phyloP scores from a whole-genome alignment of 2,888 invertebrate species.

The Linyphia triangularis region DNA sequence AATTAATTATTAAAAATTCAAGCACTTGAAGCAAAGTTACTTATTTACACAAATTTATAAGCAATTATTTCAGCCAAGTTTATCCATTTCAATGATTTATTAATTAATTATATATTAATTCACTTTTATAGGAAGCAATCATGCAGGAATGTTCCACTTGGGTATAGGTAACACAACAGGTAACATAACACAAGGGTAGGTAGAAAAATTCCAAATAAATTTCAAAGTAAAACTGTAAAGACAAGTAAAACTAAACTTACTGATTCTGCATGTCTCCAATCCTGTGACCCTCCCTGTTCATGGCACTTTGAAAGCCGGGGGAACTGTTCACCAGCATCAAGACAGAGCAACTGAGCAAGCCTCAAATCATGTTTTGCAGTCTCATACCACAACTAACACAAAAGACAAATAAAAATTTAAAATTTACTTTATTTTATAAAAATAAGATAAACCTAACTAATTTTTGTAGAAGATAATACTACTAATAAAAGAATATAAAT shows the following conservation, averaged over 20 bases:
- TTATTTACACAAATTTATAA: no score
- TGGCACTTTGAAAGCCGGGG: conserved; percentile 94
- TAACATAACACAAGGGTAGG: no score
- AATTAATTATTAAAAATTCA: no score
- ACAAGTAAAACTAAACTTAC: conserved; percentile 80
- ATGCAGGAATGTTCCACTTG: no score
- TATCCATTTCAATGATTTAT: no score
- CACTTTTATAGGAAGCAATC: no score
- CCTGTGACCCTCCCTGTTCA: conserved; percentile 93
- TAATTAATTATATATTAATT: no score
- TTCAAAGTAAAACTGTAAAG: neutral
- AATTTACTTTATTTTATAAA: neutral
- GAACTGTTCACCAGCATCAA: conserved; percentile 86
- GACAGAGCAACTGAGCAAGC: conserved; percentile 89
- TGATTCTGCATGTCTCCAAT: conserved; percentile 90
- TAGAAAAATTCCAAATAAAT: no score
- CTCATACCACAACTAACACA: conserved; percentile 88
- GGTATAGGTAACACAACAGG: no score
- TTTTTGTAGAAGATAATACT: neutral
- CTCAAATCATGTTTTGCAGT: conserved; percentile 91
- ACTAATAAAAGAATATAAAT: neutral
- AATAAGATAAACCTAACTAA: neutral
- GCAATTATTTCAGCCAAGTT: no score
- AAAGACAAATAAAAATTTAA: conserved; percentile 46
- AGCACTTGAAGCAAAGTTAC: no score